Evolutionary conservation across 2,888 invertebrate genomes (phyloP).

Genomic region (Notodonta ziczac): DNA sequence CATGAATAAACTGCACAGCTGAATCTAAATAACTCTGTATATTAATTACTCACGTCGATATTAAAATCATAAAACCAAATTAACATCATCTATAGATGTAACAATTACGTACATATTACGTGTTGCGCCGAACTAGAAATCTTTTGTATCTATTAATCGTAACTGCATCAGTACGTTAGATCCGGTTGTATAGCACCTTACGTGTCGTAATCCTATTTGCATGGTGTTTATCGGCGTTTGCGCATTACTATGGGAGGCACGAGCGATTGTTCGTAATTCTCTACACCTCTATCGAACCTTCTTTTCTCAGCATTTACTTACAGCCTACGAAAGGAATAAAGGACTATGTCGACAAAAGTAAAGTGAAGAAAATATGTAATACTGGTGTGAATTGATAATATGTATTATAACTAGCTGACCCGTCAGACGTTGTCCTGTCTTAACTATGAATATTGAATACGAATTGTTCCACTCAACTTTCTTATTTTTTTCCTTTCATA

Average conservation of each 20-base stretch:
- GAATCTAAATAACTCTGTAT: not conserved
- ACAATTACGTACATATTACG: slow-evolving; percentile 1
- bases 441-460: no score
- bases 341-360: no score
- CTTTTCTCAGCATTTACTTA: no score
- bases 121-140: slow-evolving; percentile 8
- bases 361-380: no score
- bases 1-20: not conserved
- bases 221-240: slow-evolving; percentile 41
- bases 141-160: slow-evolving; percentile 12
- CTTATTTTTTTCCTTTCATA: no score
- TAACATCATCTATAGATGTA: slow-evolving; percentile 2
- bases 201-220: slow-evolving; percentile 49
- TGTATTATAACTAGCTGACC: no score
- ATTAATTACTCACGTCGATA: slow-evolving; percentile 5
- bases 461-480: no score
- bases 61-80: slow-evolving; percentile 1
- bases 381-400: no score
- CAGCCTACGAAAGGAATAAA: no score
- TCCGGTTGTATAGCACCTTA: slow-evolving; percentile 40
- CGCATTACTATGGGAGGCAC: slow-evolving; percentile 45
- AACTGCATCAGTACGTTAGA: slow-evolving; percentile 36
- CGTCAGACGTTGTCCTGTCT: no score
- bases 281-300: not conserved
- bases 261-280: slow-evolving; percentile 20